Evolutionary conservation across 2,888 invertebrate genomes (phyloP).

Genomic region (Willowsia nigromaculata): DNA sequence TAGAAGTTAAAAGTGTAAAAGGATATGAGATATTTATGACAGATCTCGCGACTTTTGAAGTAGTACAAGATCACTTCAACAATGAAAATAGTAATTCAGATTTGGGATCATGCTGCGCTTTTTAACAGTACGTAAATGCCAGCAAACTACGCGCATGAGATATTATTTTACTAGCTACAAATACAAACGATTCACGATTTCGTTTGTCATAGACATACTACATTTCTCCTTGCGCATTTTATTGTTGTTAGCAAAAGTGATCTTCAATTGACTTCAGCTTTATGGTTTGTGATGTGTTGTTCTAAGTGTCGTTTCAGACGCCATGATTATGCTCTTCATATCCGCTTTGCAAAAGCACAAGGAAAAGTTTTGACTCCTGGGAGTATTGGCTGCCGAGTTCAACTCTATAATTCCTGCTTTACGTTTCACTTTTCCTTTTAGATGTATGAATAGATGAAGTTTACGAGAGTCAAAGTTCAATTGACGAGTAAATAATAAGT

Average conservation of each 20-base stretch:
- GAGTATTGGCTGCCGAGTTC: not conserved
- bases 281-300: not conserved
- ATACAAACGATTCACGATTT: not conserved
- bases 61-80: conserved; percentile 40
- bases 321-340: not conserved
- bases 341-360: not conserved
- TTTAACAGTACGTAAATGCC: not conserved
- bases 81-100: conserved; percentile 37
- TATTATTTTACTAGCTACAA: not conserved
- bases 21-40: conserved; percentile 9
- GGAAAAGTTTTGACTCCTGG: conserved; percentile 16
- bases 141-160: conserved; percentile 29
- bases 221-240: conserved; percentile 13
- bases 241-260: too few species aligned
- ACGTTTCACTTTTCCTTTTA: conserved; percentile 4
- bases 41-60: not conserved
- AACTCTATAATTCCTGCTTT: not conserved
- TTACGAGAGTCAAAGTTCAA: too few species aligned
- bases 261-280: conserved; percentile 2
- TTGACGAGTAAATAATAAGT: too few species aligned
- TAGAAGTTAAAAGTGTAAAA: conserved; percentile 27
- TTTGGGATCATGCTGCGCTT: conserved; percentile 3
- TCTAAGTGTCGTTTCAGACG: not conserved
- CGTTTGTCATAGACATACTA: not conserved
- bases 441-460: not conserved